Base-by-base conservation (phyloP, 2,113 vertebrate species). In the Cryptotis parvus region DNA sequence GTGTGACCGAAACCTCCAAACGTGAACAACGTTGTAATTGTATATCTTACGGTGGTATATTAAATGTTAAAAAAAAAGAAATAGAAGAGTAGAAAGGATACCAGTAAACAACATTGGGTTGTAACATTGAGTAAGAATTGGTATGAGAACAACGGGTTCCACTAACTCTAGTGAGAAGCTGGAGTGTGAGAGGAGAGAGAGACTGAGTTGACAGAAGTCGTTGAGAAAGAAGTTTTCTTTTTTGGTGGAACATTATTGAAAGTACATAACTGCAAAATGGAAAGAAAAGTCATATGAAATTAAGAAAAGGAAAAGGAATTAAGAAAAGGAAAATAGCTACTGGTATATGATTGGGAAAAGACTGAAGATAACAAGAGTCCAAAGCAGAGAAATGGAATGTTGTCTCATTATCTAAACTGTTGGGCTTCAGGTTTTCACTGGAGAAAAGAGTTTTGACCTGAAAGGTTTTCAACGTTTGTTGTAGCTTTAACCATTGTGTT, bases 391-490 rank as follows among this genome's bases (percentile, higher is more conserved):
- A 18, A 9, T 7, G 1, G 4, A 22, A 73, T 33, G 15, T 9
- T 15, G 16, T 15, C 29, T 72, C 20, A 11, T 78, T 82, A 31
- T 65, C 45, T 68, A 33, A 20, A 22, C 55, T 22, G 20, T 24
- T 63, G 11, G 5, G 15, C 39, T 84, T 84, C 43, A 41, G 20
- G 35, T 20, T 77, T 73, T 91, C 66, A n/a, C 22, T 73, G 9
- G 6, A 85, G 33, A 91, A 80, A 68, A 81, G 26, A 22, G 4
- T 27, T 31, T 29, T 27, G 6, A 52, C 10, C 24, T 18, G 10
- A 68, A 91, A 69, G 49, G 15, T 63, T 81, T 80, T 16, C 79
- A 89, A 29, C 9, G 5, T 65, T 91, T 24, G 73, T 85, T 76
- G 29, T 37, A n/a, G 10, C 33, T 82, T 68, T 73, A 80, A 41